Percentiles rank a stretch among this genome's conserved stretches.
These are phyloP conservation scores for Cygnus olor DNA, from an alignment of 2,797 vertebrate species.

Conservation along the genomic window DNA sequence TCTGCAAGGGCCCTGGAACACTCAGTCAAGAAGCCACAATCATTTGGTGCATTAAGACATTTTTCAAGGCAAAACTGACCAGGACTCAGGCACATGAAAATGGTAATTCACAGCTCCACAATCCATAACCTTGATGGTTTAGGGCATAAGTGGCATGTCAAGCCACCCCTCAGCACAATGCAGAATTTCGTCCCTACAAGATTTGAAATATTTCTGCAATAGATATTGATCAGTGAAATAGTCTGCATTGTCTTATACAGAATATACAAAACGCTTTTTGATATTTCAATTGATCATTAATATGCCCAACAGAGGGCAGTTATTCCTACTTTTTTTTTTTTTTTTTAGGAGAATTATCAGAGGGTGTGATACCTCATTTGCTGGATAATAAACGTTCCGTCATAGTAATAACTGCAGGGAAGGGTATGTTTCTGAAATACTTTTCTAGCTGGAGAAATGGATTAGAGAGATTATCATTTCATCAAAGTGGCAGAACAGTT, in stretches of 20 bases:
- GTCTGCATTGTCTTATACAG: background rate
- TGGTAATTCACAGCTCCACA: background rate
- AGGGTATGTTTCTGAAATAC: constrained; percentile 13
- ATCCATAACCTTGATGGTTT: background rate
- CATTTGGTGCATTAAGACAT: background rate
- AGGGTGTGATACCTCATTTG: constrained; percentile 12
- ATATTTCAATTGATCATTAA: constrained; percentile 19
- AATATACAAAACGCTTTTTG: background rate
- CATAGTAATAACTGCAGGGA: constrained; percentile 35
- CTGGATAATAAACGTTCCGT: constrained; percentile 4
- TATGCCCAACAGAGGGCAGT: background rate
- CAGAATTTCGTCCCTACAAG: background rate
- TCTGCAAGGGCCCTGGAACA: background rate
- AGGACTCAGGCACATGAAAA: background rate
- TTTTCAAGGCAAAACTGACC: background rate
- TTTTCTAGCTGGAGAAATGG: constrained; percentile 38
- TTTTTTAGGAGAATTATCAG: constrained; percentile 11
- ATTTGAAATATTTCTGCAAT: background rate
- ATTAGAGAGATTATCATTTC: constrained; percentile 62
- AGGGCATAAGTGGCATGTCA: accelerated
- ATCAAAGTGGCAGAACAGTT: constrained; percentile 59
- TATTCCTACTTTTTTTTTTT: background rate
- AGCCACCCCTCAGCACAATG: background rate
- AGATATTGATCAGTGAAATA: background rate
- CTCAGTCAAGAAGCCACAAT: background rate